Percentiles rank a stretch among this genome's conserved stretches.
phyloP scores from a whole-genome alignment of 2,888 invertebrate genomes.

The Aquatica leii region DNA sequence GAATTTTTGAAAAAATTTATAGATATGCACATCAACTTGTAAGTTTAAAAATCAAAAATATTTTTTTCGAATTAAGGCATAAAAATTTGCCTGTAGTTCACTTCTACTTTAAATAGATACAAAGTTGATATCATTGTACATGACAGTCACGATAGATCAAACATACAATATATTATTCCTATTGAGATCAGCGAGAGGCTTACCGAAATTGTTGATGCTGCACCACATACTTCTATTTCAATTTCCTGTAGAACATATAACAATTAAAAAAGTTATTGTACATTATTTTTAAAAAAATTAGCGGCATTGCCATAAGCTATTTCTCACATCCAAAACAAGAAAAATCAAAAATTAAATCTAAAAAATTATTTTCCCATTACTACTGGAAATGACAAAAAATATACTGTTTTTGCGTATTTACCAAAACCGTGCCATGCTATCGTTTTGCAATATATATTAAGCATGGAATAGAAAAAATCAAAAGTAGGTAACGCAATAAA shows the following conservation, averaged over 20 bases:
- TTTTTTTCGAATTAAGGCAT: slow-evolving; percentile 26
- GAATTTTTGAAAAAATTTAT: slow-evolving; percentile 16
- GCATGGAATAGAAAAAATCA: no score
- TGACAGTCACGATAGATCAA: slow-evolving; percentile 52
- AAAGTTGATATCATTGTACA: slow-evolving; percentile 35
- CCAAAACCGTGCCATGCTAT: no score
- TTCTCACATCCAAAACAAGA: no score
- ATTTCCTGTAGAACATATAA: slow-evolving; percentile 64
- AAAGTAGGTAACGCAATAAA: no score
- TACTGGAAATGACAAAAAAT: no score
- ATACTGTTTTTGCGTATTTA: no score
- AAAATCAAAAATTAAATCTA: no score
- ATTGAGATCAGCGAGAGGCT: slow-evolving; percentile 42
- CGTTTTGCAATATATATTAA: no score
- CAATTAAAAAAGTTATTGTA: neutral
- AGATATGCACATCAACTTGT: slow-evolving; percentile 30
- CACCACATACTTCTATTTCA: slow-evolving; percentile 71
- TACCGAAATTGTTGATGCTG: slow-evolving; percentile 53
- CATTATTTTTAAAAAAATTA: slow-evolving; percentile 2
- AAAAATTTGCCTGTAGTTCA: slow-evolving; percentile 31
- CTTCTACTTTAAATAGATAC: slow-evolving; percentile 36
- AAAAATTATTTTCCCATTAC: no score
- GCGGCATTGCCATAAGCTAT: no score
- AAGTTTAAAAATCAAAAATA: slow-evolving; percentile 14
- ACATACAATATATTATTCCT: slow-evolving; percentile 48